Percentiles rank a stretch among this genome's conserved stretches.
Evolutionary conservation across 2,888 invertebrate genomes (phyloP).

Genomic region (Sericinus montela): DNA sequence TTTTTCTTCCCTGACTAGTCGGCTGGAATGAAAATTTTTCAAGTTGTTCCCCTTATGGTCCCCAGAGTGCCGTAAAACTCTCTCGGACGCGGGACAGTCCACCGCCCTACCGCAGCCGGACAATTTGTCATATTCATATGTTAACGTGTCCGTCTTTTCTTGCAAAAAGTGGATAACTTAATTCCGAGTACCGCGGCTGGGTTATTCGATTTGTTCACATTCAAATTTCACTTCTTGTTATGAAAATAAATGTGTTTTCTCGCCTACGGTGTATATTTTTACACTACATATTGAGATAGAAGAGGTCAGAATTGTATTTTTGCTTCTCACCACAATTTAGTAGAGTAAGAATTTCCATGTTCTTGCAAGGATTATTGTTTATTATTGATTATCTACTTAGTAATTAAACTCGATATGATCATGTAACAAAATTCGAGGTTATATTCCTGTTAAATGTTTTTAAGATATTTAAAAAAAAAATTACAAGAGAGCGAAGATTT

Average conservation of each 20-base stretch:
- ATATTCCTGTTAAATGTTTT: no score
- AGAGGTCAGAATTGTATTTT: no score
- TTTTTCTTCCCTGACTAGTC: constrained; percentile 67
- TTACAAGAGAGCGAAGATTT: no score
- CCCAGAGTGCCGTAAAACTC: constrained; percentile 77
- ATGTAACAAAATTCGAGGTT: no score
- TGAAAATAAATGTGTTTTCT: constrained; percentile 76
- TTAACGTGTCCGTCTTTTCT: constrained; percentile 78
- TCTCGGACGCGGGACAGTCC: constrained; percentile 57
- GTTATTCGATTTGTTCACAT: constrained; percentile 76
- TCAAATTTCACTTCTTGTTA: constrained; percentile 78
- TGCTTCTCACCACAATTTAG: no score
- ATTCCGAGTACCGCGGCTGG: constrained; percentile 57
- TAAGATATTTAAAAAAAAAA: no score
- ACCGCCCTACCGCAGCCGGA: constrained; percentile 63
- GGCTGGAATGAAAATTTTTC: constrained; percentile 78
- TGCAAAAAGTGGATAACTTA: constrained; percentile 78
- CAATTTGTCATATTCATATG: constrained; percentile 81
- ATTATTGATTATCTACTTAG: no score
- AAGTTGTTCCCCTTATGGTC: constrained; percentile 68
- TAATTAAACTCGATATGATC: no score
- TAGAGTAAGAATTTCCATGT: no score
- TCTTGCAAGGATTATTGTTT: no score
- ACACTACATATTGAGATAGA: no score
- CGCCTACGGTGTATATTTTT: constrained; percentile 43